phyloP scores from a whole-genome alignment of 2,113 vertebrate genomes.

The Hippocampus abdominalis region DNA sequence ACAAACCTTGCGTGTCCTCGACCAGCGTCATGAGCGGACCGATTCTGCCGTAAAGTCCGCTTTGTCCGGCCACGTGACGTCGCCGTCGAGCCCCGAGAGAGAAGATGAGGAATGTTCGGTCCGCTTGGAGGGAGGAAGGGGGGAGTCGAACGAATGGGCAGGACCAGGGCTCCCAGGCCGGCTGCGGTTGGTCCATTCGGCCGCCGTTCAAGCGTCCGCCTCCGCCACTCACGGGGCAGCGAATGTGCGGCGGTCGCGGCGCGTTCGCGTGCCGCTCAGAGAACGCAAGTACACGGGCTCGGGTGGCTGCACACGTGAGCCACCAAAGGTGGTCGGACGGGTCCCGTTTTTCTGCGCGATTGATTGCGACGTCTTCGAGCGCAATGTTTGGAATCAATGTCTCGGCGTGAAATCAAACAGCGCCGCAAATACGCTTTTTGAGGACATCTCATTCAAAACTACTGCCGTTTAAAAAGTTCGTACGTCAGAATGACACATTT shows the following conservation, averaged over 20 bases:
- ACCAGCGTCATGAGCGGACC: conserved; percentile 32
- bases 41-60: conserved; percentile 1
- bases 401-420: neutral
- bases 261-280: conserved; percentile 28
- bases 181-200: conserved; percentile 18
- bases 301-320: conserved; percentile 26
- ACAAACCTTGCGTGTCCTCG: conserved; percentile 34
- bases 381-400: neutral
- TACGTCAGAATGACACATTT: neutral
- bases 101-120: conserved; percentile 41
- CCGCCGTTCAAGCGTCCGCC: conserved; percentile 30
- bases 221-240: conserved; percentile 64
- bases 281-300: neutral
- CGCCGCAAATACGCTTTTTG: neutral
- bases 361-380: no score
- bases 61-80: conserved; percentile 13
- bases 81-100: conserved; percentile 12
- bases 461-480: no score
- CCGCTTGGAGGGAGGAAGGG: neutral
- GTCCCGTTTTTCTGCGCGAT: neutral
- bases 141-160: neutral
- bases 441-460: neutral
- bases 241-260: conserved; percentile 49
- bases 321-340: neutral
- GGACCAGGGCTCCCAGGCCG: neutral